Percentiles rank a stretch among this genome's conserved stretches.
These are phyloP conservation scores for Spinus olivaceus DNA, from an alignment of 2,797 vertebrate genomes.

Conservation along the genomic window DNA sequence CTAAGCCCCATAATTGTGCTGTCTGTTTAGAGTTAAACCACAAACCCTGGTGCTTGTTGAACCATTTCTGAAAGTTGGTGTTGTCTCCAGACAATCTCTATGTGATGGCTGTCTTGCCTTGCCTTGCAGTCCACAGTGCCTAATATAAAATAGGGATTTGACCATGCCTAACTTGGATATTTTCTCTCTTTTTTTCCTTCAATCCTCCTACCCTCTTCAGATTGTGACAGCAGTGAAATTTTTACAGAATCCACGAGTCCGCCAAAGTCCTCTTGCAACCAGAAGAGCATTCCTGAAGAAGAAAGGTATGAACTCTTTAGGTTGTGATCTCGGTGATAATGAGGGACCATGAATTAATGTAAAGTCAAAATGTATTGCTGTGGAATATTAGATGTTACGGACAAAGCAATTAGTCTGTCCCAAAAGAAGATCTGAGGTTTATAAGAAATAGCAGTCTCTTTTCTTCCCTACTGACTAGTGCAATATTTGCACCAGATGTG, in stretches of 20 bases:
- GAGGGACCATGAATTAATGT: not conserved
- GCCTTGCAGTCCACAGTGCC: not conserved
- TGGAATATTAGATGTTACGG: not conserved
- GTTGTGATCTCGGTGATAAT: not conserved
- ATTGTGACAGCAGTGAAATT: slow-evolving; percentile 95
- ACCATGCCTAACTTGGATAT: not conserved
- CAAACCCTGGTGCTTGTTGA: not conserved
- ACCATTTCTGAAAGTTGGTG: not conserved
- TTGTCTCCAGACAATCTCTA: not conserved
- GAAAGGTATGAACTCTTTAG: slow-evolving; percentile 84
- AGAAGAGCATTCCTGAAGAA: slow-evolving; percentile 95
- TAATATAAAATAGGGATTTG: not conserved
- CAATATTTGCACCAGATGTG: slow-evolving; percentile 22
- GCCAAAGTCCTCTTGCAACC: slow-evolving; percentile 87
- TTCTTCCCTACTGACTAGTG: not conserved
- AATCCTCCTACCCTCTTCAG: slow-evolving; percentile 69
- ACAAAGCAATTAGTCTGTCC: not conserved
- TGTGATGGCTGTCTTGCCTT: not conserved
- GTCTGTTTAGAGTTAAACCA: not conserved
- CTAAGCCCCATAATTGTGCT: not conserved
- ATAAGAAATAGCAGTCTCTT: not conserved
- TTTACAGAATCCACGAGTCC: slow-evolving; percentile 93
- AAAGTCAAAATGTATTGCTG: not conserved
- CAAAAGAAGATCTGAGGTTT: not conserved
- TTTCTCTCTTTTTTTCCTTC: slow-evolving; percentile 39